A percentile compares a stretch with the other conserved stretches of the same genome.
Evolutionary conservation across 2,797 vertebrate genomes (phyloP).

Genomic region (Sebastes taczanowskii): DNA sequence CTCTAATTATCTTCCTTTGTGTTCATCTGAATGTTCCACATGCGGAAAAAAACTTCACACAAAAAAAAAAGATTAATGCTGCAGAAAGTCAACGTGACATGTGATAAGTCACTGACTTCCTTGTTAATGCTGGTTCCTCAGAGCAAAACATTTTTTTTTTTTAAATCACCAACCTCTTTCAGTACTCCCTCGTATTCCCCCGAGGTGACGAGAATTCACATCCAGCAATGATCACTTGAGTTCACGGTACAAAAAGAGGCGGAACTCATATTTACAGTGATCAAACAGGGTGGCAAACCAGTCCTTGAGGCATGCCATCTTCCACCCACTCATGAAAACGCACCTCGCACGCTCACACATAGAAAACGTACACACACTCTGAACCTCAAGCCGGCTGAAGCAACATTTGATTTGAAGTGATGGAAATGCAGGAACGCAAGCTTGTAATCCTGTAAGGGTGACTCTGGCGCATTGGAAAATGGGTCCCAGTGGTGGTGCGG

Average conservation of each 20-base stretch:
- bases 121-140: not conserved
- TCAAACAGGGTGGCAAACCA: constrained; percentile 66
- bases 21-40: not conserved
- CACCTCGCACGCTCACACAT: not conserved
- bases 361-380: constrained; percentile 17
- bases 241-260: constrained; percentile 53
- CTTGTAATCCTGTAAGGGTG: constrained; percentile 64
- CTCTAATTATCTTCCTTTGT: constrained; percentile 7
- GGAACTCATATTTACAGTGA: constrained; percentile 51
- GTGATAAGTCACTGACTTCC: constrained; percentile 2
- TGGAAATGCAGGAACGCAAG: constrained; percentile 39
- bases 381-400: constrained; percentile 40
- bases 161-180: not conserved
- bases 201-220: constrained; percentile 44
- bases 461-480: constrained; percentile 58
- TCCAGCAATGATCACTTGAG: constrained; percentile 52
- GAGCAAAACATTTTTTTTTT: no score
- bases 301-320: constrained; percentile 54
- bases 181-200: constrained; percentile 14
- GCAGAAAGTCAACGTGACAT: not conserved
- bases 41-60: not conserved
- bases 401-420: constrained; percentile 64
- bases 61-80: not conserved
- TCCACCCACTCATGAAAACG: constrained; percentile 44
- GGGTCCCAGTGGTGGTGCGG: constrained; percentile 52